These are phyloP conservation scores for Brachyhypopomus gauderio DNA, from an alignment of 2,113 vertebrate genomes.

Conservation along the genomic window DNA sequence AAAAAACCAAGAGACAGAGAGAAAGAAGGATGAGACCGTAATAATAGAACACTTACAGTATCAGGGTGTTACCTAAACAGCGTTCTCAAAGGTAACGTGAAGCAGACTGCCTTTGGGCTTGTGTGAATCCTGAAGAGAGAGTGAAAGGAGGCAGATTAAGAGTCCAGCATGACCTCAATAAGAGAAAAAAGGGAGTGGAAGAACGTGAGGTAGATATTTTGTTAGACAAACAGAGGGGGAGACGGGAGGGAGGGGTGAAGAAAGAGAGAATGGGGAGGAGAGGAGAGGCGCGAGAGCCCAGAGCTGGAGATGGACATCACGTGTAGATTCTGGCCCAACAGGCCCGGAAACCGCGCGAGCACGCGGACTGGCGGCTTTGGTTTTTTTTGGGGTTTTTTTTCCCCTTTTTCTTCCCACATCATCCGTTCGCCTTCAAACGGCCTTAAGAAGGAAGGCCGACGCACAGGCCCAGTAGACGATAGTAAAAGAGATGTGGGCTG, in stretches of 20 bases:
- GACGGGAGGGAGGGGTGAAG: background rate
- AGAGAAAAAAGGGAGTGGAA: background rate
- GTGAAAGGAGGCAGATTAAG: background rate
- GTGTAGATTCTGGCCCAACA: background rate
- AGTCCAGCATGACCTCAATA: conserved; percentile 9
- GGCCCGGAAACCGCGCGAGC: background rate
- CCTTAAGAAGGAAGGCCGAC: too few relatives aligned
- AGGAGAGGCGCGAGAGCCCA: background rate
- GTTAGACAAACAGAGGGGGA: background rate
- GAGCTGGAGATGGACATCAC: background rate
- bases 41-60: background rate
- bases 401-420: background rate
- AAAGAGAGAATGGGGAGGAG: background rate
- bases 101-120: background rate
- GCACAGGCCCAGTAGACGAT: background rate
- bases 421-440: too few relatives aligned
- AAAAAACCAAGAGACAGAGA: background rate
- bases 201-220: background rate
- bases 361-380: background rate
- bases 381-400: background rate
- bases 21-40: background rate
- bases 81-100: background rate
- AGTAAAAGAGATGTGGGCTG: background rate
- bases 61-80: background rate
- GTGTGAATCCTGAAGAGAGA: background rate